Evolutionary conservation across 53 echinoderm and acorn worm species (phyloP).

Genomic region (Actinopyga echinites): DNA sequence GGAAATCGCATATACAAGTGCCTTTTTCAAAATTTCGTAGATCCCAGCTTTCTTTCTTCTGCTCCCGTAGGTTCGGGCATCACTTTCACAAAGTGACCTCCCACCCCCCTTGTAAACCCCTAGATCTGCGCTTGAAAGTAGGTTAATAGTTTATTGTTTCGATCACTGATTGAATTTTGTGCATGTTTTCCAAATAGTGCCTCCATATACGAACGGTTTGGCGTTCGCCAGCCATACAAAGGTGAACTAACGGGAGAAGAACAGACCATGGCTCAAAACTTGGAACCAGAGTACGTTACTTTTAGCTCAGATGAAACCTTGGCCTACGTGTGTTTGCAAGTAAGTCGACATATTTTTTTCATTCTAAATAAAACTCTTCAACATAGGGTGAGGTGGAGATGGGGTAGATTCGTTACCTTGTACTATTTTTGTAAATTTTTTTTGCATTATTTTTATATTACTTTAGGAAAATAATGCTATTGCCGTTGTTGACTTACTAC

Average conservation of each 20-base stretch:
- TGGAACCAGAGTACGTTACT: slow-evolving; percentile 66
- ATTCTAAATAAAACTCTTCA: too few species aligned
- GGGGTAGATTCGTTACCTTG: too few species aligned
- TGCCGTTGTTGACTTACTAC: slow-evolving; percentile 45
- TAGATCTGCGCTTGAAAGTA: too few species aligned
- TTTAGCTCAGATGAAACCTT: slow-evolving; percentile 47
- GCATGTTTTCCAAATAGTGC: slow-evolving; percentile 31
- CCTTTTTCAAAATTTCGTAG: too few species aligned
- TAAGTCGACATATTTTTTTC: slow-evolving; percentile 30
- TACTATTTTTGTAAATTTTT: too few species aligned
- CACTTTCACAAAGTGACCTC: too few species aligned
- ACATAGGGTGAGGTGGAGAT: too few species aligned
- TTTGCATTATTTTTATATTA: too few species aligned
- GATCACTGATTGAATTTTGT: not conserved
- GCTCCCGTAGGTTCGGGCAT: too few species aligned
- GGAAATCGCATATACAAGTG: too few species aligned
- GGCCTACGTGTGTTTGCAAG: slow-evolving; percentile 65
- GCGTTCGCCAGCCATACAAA: slow-evolving; percentile 70
- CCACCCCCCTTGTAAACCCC: too few species aligned
- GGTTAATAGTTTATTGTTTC: not conserved
- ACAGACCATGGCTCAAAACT: slow-evolving; percentile 57
- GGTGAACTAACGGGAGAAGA: slow-evolving; percentile 57
- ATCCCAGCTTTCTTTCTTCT: too few species aligned
- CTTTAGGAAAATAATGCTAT: slow-evolving; percentile 84
- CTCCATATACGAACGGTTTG: slow-evolving; percentile 54